Base-by-base conservation (phyloP, 2,113 vertebrate genomes). In the Triplophysa rosa region DNA sequence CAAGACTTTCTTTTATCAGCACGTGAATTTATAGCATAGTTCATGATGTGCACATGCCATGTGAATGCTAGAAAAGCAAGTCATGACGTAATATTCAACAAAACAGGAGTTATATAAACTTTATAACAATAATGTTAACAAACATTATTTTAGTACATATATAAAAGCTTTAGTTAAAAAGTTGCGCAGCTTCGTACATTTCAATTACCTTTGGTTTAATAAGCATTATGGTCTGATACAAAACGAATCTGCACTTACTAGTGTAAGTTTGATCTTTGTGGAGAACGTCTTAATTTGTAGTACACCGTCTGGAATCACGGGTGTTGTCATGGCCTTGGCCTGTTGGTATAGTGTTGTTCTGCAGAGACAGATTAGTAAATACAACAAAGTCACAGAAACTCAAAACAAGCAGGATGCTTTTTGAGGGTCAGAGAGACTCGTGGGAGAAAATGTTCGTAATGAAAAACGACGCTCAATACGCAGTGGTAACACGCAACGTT, bases 381-480 rank as follows among this genome's bases (percentile, higher is more conserved):
- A 94, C 97, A 81, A 99, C 97, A 45, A 99, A 99, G 23, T 97
- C 97, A 49, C 97, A 99, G 90, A 99, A 99, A 89, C 97, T 99
- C 81, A 99, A 93, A 0, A 45, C 40, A 97, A 98, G 83, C 16
- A 94, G 94, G 77, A 95, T 84, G 3, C 99, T 93, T 86, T 92
- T 90, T 26, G 93, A 83, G 26, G 93, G 82, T 17, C 24, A 2
- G 24, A 92, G 2, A 99, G 93, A 54, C 93, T 94, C 66, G 97
- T 98, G 0, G 97, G 96, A 17, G 92, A 84, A 85, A 99, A 99
- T 56, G 96, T 91, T 94, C 67, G 59, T 56, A 19, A 11, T 12
- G 0, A n/a, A 13, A 29, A 14, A 68, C 61, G 78, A 64, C 78
- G 59, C 14, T 7, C 33, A 6, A 7, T 4, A 23, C 12, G 12